These are phyloP conservation scores for Andrena hattorfiana DNA, from an alignment of 2,888 invertebrate species.

Conservation along the genomic window DNA sequence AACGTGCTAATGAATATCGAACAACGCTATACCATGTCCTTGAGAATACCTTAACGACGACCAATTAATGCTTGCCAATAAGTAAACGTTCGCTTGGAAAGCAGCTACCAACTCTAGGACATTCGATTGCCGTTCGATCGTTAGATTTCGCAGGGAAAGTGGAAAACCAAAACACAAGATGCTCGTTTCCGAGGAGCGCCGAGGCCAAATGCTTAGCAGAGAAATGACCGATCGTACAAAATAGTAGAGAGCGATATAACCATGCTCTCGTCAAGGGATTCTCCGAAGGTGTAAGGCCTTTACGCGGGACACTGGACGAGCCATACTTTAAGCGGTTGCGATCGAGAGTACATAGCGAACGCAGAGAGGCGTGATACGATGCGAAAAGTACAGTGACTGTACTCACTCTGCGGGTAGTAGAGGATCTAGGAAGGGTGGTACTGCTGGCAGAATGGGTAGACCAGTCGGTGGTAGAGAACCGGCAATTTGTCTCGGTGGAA, in stretches of 20 bases:
- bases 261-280: background rate
- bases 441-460: slow-evolving; percentile 60
- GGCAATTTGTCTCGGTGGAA: slow-evolving; percentile 56
- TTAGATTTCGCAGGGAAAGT: background rate
- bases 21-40: background rate
- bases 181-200: too few relatives aligned
- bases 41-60: background rate
- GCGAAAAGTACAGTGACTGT: slow-evolving; percentile 12
- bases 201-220: background rate
- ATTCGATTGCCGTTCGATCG: background rate
- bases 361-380: background rate
- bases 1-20: background rate
- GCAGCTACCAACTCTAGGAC: background rate
- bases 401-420: slow-evolving; percentile 80
- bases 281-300: too few relatives aligned
- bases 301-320: too few relatives aligned
- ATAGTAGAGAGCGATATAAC: background rate
- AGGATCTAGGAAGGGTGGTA: slow-evolving; percentile 74
- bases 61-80: background rate
- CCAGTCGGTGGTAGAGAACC: slow-evolving; percentile 60
- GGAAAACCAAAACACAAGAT: too few relatives aligned
- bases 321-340: background rate
- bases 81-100: background rate
- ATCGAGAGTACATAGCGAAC: background rate
- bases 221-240: background rate